Conservation (phyloP, 2,797 vertebrate species). For the Acipenser ruthenus region DNA sequence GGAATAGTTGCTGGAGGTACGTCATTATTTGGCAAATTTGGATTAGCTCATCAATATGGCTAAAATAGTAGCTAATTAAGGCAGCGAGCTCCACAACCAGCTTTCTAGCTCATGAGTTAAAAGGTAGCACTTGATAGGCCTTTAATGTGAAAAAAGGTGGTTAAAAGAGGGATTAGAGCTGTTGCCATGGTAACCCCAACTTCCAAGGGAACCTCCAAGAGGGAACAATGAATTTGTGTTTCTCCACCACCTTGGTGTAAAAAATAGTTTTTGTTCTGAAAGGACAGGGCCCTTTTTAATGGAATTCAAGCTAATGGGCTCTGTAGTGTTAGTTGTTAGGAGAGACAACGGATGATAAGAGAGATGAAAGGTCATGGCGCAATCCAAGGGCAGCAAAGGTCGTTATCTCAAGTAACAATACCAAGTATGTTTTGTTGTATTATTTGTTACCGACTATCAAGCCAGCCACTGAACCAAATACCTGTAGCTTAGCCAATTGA, state of each 20-base stretch:
- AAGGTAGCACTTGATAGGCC: conserved; percentile 91
- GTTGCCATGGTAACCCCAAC: conserved; percentile 98
- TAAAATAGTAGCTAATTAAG: conserved; percentile 94
- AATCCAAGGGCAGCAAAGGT: conserved; percentile 81
- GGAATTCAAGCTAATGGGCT: conserved; percentile 80
- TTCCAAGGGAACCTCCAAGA: conserved; percentile 76
- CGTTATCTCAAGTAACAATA: conserved; percentile 67
- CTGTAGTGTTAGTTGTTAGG: conserved; percentile 77
- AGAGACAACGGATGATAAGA: conserved; percentile 69
- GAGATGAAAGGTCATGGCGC: conserved; percentile 76
- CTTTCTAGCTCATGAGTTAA: conserved; percentile 84
- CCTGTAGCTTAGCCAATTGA: conserved; percentile 62
- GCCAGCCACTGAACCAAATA: conserved; percentile 64
- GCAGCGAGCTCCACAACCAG: conserved; percentile 68
- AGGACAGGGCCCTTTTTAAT: conserved; percentile 87
- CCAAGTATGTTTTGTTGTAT: conserved; percentile 64
- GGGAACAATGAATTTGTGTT: conserved; percentile 96
- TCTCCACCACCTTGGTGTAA: conserved; percentile 87
- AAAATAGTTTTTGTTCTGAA: conserved; percentile 77
- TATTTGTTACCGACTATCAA: conserved; percentile 52
- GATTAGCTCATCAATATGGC: conserved; percentile 94
- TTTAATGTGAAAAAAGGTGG: conserved; percentile 86
- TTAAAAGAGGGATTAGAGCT: conserved; percentile 90
- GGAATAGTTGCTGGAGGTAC: conserved; percentile 80
- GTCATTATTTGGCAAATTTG: conserved; percentile 96